phyloP scores from a whole-genome alignment of 2,888 invertebrate species.

The Cabera pusaria region DNA sequence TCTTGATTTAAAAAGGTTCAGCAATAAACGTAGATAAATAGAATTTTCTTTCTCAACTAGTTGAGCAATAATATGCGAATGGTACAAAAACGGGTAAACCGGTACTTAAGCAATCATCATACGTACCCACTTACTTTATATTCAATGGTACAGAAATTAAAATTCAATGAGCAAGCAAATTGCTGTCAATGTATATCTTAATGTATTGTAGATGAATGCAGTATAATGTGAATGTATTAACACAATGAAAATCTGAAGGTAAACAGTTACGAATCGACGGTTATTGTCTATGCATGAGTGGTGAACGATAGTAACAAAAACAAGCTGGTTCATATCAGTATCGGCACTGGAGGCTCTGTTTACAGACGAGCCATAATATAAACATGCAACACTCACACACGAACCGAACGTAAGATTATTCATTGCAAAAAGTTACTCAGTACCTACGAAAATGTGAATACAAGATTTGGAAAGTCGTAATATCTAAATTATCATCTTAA shows the following conservation, averaged over 20 bases:
- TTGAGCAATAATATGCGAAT: not conserved
- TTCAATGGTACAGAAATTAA: slow-evolving; percentile 11
- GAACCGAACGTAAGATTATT: slow-evolving; percentile 39
- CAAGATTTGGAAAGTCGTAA: slow-evolving; percentile 11
- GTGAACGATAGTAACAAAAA: slow-evolving; percentile 53
- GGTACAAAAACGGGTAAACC: slow-evolving; percentile 9
- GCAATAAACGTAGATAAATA: slow-evolving; percentile 6
- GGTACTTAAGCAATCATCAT: slow-evolving; percentile 20
- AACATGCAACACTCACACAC: slow-evolving; percentile 38
- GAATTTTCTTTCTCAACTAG: slow-evolving; percentile 1
- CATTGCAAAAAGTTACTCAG: slow-evolving; percentile 40
- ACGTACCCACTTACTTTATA: slow-evolving; percentile 5
- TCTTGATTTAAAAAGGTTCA: not conserved
- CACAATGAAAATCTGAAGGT: slow-evolving; percentile 37
- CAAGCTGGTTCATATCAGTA: slow-evolving; percentile 46
- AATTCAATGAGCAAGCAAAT: slow-evolving; percentile 23
- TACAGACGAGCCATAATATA: slow-evolving; percentile 43
- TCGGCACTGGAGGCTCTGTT: slow-evolving; percentile 34
- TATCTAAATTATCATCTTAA: not conserved
- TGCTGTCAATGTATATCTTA: slow-evolving; percentile 23
- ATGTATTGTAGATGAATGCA: slow-evolving; percentile 13
- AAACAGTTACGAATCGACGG: slow-evolving; percentile 29
- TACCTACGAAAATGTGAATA: no score
- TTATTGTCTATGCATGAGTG: slow-evolving; percentile 46
- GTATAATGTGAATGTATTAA: slow-evolving; percentile 24